Percentiles rank a stretch among this genome's conserved stretches.
Evolutionary conservation across 2,797 vertebrate species (phyloP).

Genomic region (Cygnus olor): DNA sequence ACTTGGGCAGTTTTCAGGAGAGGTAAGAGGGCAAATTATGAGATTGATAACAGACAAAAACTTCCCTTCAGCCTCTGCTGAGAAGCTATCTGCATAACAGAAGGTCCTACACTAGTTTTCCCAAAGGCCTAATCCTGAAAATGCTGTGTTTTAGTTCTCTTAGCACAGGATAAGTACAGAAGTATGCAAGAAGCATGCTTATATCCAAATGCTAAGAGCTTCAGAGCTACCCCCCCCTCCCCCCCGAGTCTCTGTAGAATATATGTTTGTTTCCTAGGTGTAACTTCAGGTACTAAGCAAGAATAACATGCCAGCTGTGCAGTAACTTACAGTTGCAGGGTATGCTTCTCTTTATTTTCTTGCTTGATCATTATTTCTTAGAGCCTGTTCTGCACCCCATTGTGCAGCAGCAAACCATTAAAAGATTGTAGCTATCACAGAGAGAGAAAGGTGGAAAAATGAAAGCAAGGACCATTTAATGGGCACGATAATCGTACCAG

Average conservation of each 20-base stretch:
- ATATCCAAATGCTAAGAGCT: not conserved
- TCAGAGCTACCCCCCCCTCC: not conserved
- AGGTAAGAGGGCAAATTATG: not conserved
- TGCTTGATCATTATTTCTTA: not conserved
- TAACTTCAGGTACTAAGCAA: not conserved
- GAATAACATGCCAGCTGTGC: not conserved
- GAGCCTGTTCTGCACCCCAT: not conserved
- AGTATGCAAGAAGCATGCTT: not conserved
- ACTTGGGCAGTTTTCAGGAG: not conserved
- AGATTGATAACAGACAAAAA: not conserved
- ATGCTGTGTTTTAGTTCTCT: not conserved
- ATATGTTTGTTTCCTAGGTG: not conserved
- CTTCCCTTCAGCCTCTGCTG: not conserved
- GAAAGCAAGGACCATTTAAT: not conserved
- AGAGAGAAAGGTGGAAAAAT: not conserved
- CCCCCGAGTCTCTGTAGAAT: not conserved
- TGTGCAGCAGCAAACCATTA: not conserved
- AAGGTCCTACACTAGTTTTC: not conserved
- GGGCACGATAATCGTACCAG: not conserved
- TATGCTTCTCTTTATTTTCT: not conserved
- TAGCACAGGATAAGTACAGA: not conserved
- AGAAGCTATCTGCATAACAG: not conserved
- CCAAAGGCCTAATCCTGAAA: not conserved
- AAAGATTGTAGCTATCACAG: not conserved
- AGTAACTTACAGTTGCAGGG: not conserved